phyloP scores from a whole-genome alignment of 2,797 vertebrate genomes.

The Bucorvus abyssinicus region DNA sequence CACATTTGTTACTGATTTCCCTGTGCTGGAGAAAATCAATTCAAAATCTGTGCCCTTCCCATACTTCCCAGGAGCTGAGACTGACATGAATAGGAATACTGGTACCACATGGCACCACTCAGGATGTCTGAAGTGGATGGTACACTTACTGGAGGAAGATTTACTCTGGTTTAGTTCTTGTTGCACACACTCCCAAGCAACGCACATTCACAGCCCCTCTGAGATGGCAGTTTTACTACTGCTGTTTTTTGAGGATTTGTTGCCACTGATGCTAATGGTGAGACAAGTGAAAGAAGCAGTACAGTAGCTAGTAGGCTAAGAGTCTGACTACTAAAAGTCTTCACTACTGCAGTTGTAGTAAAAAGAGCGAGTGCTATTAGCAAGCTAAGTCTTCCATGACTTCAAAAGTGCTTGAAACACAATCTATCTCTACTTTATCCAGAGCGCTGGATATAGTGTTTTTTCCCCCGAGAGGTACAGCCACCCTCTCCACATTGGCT shows the following conservation, averaged over 20 bases:
- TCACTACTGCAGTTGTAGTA: neutral
- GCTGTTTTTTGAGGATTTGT: neutral
- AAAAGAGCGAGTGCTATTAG: neutral
- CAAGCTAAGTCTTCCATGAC: neutral
- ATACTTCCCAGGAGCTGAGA: neutral
- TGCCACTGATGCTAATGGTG: neutral
- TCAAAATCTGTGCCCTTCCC: neutral
- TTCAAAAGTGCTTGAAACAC: neutral
- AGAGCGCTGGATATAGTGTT: neutral
- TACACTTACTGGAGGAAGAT: neutral
- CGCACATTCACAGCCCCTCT: neutral
- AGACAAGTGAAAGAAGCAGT: neutral
- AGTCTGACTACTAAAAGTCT: neutral
- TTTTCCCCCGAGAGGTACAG: neutral
- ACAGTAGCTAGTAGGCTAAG: neutral
- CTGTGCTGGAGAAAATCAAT: neutral
- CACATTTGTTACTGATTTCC: neutral
- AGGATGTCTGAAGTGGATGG: neutral
- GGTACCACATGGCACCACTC: constrained; percentile 1
- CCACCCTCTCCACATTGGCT: neutral
- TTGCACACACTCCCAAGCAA: fast-evolving
- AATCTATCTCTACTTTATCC: neutral
- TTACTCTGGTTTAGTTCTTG: neutral
- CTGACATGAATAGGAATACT: neutral
- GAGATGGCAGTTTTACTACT: neutral